These are phyloP conservation scores for Ceyx melanurus DNA, from an alignment of 2,113 vertebrate species.

Conservation along the genomic window DNA sequence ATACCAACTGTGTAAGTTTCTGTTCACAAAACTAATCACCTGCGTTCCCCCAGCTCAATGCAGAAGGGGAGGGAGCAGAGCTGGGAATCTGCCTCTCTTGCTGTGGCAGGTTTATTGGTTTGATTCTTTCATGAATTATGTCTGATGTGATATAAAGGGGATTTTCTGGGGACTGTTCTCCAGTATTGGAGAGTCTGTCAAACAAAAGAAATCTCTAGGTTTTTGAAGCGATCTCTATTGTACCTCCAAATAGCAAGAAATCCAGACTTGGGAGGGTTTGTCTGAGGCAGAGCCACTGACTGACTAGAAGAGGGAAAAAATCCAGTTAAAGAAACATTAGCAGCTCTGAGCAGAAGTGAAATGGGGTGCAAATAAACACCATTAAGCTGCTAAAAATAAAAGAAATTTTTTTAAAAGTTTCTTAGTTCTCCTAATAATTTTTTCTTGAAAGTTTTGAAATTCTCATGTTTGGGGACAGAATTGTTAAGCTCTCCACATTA, in stretches of 20 bases:
- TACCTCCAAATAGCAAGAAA: slow-evolving; percentile 7
- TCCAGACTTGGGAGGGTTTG: neutral
- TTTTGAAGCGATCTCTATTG: slow-evolving; percentile 38
- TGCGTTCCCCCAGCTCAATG: neutral
- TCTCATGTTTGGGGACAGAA: neutral
- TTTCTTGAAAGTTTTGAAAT: neutral
- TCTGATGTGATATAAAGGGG: slow-evolving; percentile 42
- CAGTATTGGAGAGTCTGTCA: slow-evolving; percentile 36
- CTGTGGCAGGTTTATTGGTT: slow-evolving; percentile 45
- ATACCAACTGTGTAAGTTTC: slow-evolving; percentile 25
- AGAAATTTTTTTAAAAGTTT: neutral
- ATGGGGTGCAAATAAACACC: neutral
- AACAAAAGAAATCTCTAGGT: slow-evolving; percentile 53
- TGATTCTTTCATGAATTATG: slow-evolving; percentile 53
- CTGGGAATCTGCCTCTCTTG: neutral
- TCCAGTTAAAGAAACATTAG: neutral
- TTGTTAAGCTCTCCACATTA: neutral
- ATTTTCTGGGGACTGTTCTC: slow-evolving; percentile 50
- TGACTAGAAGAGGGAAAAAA: neutral
- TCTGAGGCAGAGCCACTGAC: neutral
- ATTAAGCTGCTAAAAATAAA: neutral
- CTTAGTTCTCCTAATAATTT: neutral
- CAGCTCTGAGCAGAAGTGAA: neutral
- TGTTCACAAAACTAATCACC: slow-evolving; percentile 34
- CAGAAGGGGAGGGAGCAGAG: neutral